phyloP scores from a whole-genome alignment of 2,888 invertebrate genomes.

The Stenoptilia bipunctidactyla region DNA sequence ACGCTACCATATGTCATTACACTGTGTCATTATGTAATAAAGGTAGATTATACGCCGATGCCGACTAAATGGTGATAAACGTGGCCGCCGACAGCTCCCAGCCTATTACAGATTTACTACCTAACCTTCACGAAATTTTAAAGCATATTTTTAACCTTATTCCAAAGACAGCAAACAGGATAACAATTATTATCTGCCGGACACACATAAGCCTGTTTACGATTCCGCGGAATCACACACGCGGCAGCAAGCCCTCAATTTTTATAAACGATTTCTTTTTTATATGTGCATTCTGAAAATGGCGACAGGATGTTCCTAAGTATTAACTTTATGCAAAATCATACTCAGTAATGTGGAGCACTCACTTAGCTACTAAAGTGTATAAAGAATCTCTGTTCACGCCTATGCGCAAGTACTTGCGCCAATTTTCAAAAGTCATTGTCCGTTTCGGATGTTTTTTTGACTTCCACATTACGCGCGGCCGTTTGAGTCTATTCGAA shows the following conservation, averaged over 20 bases:
- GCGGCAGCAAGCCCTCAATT: not conserved
- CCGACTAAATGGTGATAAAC: slow-evolving; percentile 59
- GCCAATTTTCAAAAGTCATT: slow-evolving; percentile 29
- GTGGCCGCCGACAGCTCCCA: slow-evolving; percentile 22
- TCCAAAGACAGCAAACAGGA: not conserved
- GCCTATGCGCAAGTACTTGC: slow-evolving; percentile 22
- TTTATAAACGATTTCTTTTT: slow-evolving; percentile 3
- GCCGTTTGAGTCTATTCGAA: slow-evolving; percentile 1
- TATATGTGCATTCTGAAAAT: slow-evolving; percentile 1
- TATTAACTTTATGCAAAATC: slow-evolving; percentile 3
- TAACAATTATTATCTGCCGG: not conserved
- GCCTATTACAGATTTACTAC: slow-evolving; percentile 15
- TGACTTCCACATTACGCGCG: slow-evolving; percentile 6
- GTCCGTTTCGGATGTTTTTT: not conserved
- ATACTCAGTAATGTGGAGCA: slow-evolving; percentile 17
- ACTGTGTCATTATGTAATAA: slow-evolving; percentile 46
- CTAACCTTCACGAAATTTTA: slow-evolving; percentile 10
- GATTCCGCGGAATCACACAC: not conserved
- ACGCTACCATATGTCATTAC: slow-evolving; percentile 9
- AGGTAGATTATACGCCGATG: slow-evolving; percentile 42
- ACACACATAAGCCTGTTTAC: not conserved
- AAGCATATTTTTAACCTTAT: slow-evolving; percentile 10
- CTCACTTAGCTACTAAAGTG: too few relatives aligned
- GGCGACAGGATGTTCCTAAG: not conserved
- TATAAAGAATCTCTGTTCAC: too few relatives aligned